These are phyloP conservation scores for Listrodromus nycthemerus DNA, from an alignment of 2,888 invertebrate genomes.

Conservation along the genomic window DNA sequence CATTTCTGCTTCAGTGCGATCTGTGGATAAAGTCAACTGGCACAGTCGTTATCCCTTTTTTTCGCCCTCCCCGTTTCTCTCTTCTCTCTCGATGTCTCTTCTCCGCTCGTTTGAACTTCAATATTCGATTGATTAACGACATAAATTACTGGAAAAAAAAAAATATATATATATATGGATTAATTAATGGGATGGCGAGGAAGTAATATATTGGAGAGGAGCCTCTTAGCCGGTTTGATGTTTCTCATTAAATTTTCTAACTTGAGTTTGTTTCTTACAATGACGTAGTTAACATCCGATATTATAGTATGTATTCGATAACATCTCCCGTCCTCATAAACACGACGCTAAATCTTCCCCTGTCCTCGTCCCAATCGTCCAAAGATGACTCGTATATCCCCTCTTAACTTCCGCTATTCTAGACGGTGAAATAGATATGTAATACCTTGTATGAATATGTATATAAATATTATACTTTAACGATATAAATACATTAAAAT, in stretches of 20 bases:
- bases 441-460: conserved; percentile 70
- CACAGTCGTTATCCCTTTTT: conserved; percentile 27
- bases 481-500: conserved; percentile 63
- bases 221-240: conserved; percentile 33
- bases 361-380: background rate
- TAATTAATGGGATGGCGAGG: background rate
- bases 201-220: conserved; percentile 28
- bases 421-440: conserved; percentile 66
- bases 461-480: conserved; percentile 69
- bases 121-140: conserved; percentile 16
- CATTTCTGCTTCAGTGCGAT: conserved; percentile 51
- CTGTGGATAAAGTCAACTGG: conserved; percentile 13
- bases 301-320: conserved; percentile 49
- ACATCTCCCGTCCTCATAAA: conserved; percentile 52
- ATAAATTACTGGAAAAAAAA: background rate
- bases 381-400: conserved; percentile 15
- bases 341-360: conserved; percentile 51
- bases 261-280: conserved; percentile 48
- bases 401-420: conserved; percentile 63
- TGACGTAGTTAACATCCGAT: conserved; percentile 49
- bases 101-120: conserved; percentile 23
- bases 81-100: conserved; percentile 48
- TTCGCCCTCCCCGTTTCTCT: conserved; percentile 41
- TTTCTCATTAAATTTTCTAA: conserved; percentile 37
- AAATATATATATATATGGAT: background rate